Evolutionary conservation across 2,888 invertebrate genomes (phyloP).

Genomic region (Teinopalpus imperialis): DNA sequence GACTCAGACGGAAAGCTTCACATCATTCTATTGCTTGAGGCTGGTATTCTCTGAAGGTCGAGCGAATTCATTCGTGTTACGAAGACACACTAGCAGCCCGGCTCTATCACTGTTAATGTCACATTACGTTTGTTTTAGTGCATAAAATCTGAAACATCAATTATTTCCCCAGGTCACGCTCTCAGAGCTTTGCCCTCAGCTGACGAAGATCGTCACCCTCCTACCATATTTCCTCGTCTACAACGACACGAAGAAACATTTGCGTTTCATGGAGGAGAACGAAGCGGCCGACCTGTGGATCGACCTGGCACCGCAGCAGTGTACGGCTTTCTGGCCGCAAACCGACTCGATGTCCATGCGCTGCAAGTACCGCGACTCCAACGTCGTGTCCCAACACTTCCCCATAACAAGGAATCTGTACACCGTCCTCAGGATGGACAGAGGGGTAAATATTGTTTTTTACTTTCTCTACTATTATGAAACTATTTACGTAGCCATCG

Average conservation of each 20-base stretch:
- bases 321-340: conserved; percentile 90
- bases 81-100: too few species aligned
- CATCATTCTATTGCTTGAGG: too few species aligned
- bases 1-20: too few species aligned
- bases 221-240: conserved; percentile 89
- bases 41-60: too few species aligned
- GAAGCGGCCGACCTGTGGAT: conserved; percentile 92
- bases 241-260: conserved; percentile 84
- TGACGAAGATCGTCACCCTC: conserved; percentile 90
- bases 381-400: conserved; percentile 89
- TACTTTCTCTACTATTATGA: too few species aligned
- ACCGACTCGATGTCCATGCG: conserved; percentile 91
- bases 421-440: conserved; percentile 91
- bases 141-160: too few species aligned
- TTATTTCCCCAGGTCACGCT: conserved; percentile 79
- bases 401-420: conserved; percentile 85
- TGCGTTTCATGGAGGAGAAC: conserved; percentile 92
- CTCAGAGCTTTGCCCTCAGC: conserved; percentile 86
- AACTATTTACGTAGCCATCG: too few species aligned
- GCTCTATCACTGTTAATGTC: too few species aligned
- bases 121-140: too few species aligned
- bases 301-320: conserved; percentile 86
- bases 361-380: conserved; percentile 89
- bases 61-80: too few species aligned
- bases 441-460: conserved; percentile 83